A percentile compares a stretch with the other conserved stretches of the same genome.
Conservation (phyloP, 2,113 vertebrate genomes). For the Gyps fulvus region DNA sequence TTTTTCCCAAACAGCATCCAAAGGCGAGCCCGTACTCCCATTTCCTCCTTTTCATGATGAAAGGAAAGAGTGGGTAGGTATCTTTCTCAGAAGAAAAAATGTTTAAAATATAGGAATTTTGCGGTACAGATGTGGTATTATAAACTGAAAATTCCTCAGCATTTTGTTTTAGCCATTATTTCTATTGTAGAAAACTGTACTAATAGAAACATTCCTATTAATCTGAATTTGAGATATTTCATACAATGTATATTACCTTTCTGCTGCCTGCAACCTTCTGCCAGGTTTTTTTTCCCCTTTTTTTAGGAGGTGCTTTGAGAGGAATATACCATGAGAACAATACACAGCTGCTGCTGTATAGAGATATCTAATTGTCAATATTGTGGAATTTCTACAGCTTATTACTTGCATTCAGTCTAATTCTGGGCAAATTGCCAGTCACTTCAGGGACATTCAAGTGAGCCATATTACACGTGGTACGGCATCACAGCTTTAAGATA, state of each 20-base stretch:
- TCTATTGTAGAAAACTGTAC: constrained; percentile 63
- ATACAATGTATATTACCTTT: constrained; percentile 83
- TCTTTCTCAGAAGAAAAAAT: constrained; percentile 8
- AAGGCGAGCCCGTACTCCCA: background rate
- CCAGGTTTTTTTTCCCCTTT: constrained; percentile 68
- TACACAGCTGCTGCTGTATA: constrained; percentile 88
- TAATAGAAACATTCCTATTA: constrained; percentile 76
- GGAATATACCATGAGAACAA: constrained; percentile 86
- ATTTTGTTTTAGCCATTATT: constrained; percentile 64
- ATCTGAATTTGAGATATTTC: constrained; percentile 79
- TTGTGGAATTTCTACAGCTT: constrained; percentile 89
- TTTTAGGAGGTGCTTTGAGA: constrained; percentile 85
- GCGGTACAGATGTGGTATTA: constrained; percentile 66
- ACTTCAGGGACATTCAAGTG: constrained; percentile 88
- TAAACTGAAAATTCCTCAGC: constrained; percentile 58
- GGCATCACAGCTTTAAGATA: constrained; percentile 86
- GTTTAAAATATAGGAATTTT: constrained; percentile 65
- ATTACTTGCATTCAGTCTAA: constrained; percentile 90
- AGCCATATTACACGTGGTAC: constrained; percentile 84
- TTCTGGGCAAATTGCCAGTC: constrained; percentile 89
- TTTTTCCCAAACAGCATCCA: background rate
- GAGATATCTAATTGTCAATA: constrained; percentile 90
- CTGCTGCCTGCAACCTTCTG: constrained; percentile 82
- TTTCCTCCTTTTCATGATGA: constrained; percentile 32
- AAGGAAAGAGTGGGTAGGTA: constrained; percentile 59